Conservation (phyloP, 2,888 invertebrate species). For the Sminthurinus aureus region DNA sequence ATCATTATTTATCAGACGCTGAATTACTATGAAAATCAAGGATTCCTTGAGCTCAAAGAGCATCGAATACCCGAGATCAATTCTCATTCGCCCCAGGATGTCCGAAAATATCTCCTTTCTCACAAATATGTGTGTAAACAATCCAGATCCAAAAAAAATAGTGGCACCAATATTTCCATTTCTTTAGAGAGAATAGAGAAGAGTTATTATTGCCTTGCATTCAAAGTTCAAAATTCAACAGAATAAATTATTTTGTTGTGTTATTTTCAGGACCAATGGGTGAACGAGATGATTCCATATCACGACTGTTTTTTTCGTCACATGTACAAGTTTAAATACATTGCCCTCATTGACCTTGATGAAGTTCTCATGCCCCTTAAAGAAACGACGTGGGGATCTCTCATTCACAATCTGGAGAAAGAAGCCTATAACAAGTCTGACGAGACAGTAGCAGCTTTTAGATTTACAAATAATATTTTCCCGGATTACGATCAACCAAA, state of each 20-base stretch:
- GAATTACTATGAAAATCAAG: no score
- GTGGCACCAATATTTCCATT: neutral
- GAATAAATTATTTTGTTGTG: neutral
- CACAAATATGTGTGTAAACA: no score
- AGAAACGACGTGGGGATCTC: neutral
- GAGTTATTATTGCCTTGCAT: neutral
- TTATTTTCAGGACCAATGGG: neutral
- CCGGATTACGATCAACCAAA: neutral
- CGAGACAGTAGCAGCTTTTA: neutral
- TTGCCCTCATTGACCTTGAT: neutral
- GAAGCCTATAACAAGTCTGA: neutral
- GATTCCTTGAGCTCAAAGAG: no score
- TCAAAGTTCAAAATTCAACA: neutral
- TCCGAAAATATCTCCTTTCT: no score
- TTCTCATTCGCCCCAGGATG: no score
- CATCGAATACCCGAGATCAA: no score
- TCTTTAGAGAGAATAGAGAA: neutral
- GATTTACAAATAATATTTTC: neutral
- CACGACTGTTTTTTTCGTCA: slow-evolving; percentile 11
- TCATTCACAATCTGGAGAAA: neutral
- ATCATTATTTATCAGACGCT: no score
- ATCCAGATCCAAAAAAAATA: no score
- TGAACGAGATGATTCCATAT: neutral
- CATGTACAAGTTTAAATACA: neutral
- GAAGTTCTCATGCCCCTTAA: neutral